These are phyloP conservation scores for Styela plicata DNA, from an alignment of 23 tunicate genomes.

Conservation along the genomic window DNA sequence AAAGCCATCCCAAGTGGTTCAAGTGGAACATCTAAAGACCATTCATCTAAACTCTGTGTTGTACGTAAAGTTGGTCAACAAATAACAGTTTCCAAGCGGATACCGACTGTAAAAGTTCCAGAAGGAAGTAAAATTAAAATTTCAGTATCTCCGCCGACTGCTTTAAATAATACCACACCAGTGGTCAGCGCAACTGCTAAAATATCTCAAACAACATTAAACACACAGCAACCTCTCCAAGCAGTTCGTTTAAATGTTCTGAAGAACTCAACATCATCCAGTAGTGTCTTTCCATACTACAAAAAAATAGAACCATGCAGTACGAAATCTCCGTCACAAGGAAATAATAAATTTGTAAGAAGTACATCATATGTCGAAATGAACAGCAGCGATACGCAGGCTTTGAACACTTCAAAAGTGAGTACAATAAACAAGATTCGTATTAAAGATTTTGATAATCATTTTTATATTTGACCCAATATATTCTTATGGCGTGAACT, in stretches of 20 bases:
- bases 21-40: not conserved
- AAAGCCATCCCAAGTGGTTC: not conserved
- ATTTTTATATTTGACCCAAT: no score
- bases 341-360: not conserved
- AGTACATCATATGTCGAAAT: not conserved
- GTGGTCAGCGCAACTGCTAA: not conserved
- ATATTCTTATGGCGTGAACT: no score
- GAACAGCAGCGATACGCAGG: not conserved
- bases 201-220: not conserved
- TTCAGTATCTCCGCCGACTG: not conserved
- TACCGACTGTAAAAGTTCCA: not conserved
- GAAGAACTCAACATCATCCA: not conserved
- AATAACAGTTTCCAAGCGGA: not conserved
- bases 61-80: slow-evolving; percentile 8
- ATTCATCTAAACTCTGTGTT: not conserved
- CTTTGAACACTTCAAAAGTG: not conserved
- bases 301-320: not conserved
- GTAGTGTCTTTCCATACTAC: not conserved
- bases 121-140: not conserved
- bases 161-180: not conserved
- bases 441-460: no score
- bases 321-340: not conserved
- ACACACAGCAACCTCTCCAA: not conserved
- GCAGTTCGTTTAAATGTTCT: not conserved
- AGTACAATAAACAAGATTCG: no score